Conservation (phyloP, 2,113 vertebrate species). For the Struthio camelus region DNA sequence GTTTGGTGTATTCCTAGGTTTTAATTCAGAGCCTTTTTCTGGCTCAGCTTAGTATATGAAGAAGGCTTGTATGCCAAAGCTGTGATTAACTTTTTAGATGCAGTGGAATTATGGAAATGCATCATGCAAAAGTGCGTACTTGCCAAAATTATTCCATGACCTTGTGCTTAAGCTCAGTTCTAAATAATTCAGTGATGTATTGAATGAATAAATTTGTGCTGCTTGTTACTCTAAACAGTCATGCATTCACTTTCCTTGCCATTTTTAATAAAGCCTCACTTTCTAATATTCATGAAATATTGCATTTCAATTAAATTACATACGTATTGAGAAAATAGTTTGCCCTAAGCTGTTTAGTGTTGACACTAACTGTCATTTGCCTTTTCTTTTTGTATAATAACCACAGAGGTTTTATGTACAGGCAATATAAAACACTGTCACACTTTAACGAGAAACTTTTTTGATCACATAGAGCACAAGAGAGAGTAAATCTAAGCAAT, state of each 20-base stretch:
- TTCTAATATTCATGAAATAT: constrained; percentile 86
- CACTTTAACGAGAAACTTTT: constrained; percentile 69
- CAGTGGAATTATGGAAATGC: constrained; percentile 81
- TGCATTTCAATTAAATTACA: constrained; percentile 85
- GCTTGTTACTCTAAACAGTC: constrained; percentile 82
- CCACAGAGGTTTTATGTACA: constrained; percentile 62
- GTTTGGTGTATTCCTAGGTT: constrained; percentile 53
- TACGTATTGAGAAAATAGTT: constrained; percentile 76
- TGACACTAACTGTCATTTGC: constrained; percentile 80
- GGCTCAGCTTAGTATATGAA: constrained; percentile 50
- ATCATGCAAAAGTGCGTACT: constrained; percentile 76
- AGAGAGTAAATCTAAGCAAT: constrained; percentile 21
- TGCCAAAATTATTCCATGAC: constrained; percentile 83
- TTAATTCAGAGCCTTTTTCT: constrained; percentile 68
- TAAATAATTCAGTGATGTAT: constrained; percentile 86
- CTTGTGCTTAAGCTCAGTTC: constrained; percentile 80
- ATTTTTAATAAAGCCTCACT: constrained; percentile 81
- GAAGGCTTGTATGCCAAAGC: constrained; percentile 69
- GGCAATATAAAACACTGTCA: constrained; percentile 70
- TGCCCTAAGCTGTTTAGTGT: constrained; percentile 82
- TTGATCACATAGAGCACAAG: constrained; percentile 48
- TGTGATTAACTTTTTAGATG: constrained; percentile 81
- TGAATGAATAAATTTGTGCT: constrained; percentile 84
- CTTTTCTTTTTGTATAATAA: constrained; percentile 72
- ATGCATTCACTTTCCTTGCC: constrained; percentile 80